phyloP scores from a whole-genome alignment of 1,140 invertebrate species.

The Conopomorpha cramerella region DNA sequence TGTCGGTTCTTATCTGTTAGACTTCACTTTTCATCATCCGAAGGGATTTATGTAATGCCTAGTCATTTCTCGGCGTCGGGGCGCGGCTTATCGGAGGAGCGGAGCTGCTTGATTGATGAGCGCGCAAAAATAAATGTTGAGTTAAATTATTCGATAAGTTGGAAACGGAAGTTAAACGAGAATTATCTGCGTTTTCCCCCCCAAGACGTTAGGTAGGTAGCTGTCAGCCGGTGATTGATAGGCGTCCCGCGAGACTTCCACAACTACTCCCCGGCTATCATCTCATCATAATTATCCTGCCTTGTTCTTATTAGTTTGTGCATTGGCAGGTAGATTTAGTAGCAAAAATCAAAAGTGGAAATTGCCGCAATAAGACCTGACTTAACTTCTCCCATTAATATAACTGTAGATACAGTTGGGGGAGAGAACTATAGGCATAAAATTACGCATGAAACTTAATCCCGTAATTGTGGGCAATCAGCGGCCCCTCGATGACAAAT shows the following conservation, averaged over 20 bases:
- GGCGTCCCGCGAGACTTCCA: too few relatives aligned
- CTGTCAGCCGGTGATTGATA: constrained; percentile 48
- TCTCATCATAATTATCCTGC: too few relatives aligned
- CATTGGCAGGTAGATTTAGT: too few relatives aligned
- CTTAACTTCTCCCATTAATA: constrained; percentile 12
- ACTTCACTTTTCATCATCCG: constrained; percentile 65
- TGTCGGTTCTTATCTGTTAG: constrained; percentile 64
- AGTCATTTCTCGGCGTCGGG: constrained; percentile 62
- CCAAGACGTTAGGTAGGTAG: constrained; percentile 53
- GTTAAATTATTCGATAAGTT: constrained; percentile 66
- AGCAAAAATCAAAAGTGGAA: too few relatives aligned
- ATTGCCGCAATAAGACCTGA: too few relatives aligned
- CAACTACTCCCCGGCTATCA: too few relatives aligned
- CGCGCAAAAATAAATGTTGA: constrained; percentile 63
- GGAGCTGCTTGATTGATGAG: constrained; percentile 61
- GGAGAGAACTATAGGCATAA: constrained; percentile 23
- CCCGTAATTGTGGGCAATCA: constrained; percentile 52
- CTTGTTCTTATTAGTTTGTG: too few relatives aligned
- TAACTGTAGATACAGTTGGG: constrained; percentile 11
- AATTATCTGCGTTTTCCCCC: constrained; percentile 60
- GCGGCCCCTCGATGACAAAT: constrained; percentile 50
- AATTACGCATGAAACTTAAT: constrained; percentile 54
- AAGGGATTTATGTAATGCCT: constrained; percentile 64
- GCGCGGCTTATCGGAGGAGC: constrained; percentile 50
- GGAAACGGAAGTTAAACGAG: constrained; percentile 62